These are phyloP conservation scores for Enteromius anoplus DNA, from an alignment of 2,797 vertebrate species.

Conservation along the genomic window DNA sequence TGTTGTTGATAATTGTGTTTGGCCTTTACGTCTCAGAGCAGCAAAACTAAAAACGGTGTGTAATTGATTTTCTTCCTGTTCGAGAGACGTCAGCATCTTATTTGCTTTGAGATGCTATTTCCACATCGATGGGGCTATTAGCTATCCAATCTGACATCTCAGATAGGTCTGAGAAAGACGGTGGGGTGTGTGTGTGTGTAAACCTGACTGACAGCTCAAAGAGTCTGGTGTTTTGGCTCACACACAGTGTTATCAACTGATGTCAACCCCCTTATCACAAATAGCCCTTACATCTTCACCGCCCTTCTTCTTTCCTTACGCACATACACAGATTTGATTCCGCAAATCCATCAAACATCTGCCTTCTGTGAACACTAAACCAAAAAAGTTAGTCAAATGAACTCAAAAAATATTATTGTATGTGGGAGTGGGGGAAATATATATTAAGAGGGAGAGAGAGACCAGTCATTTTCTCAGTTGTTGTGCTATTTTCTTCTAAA, in stretches of 20 bases:
- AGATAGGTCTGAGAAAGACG: conserved; percentile 39
- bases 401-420: too few relatives aligned
- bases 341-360: not conserved
- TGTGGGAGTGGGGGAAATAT: too few relatives aligned
- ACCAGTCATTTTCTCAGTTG: not conserved
- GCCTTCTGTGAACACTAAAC: too few relatives aligned
- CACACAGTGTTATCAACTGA: conserved; percentile 42
- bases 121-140: conserved; percentile 57
- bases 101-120: conserved; percentile 56
- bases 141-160: conserved; percentile 47
- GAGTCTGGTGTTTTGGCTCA: conserved; percentile 41
- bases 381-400: not conserved
- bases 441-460: not conserved
- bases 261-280: conserved; percentile 47
- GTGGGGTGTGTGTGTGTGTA: conserved; percentile 16
- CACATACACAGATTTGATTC: conserved; percentile 29
- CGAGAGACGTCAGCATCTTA: conserved; percentile 60
- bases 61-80: conserved; percentile 63
- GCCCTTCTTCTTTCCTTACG: not conserved
- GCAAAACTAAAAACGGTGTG: conserved; percentile 54
- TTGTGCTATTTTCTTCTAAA: not conserved
- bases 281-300: conserved; percentile 23
- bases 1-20: conserved; percentile 63
- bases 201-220: conserved; percentile 37
- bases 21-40: conserved; percentile 59